Conservation (phyloP, 2,888 invertebrate species). For the Habroteleia sp. region DNA sequence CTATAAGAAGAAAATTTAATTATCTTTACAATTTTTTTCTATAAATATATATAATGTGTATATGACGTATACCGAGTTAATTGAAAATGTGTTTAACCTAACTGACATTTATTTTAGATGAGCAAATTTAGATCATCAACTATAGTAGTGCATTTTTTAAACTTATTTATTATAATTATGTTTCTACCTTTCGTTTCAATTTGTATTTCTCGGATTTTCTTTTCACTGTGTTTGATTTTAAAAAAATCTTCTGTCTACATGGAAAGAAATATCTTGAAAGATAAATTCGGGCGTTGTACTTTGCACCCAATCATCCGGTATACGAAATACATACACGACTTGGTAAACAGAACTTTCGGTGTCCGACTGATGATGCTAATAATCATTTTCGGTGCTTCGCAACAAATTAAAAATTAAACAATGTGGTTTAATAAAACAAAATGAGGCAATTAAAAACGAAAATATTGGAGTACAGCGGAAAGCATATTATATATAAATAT, state of each 20-base stretch:
- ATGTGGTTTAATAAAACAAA: slow-evolving; percentile 24
- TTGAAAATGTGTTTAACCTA: slow-evolving; percentile 23
- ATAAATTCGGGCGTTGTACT: slow-evolving; percentile 38
- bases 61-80: slow-evolving; percentile 38
- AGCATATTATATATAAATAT: slow-evolving; percentile 58
- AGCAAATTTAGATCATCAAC: slow-evolving; percentile 45
- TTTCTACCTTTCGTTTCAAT: neutral
- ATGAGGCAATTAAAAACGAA: slow-evolving; percentile 8
- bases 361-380: slow-evolving; percentile 39
- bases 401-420: slow-evolving; percentile 5
- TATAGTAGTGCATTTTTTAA: slow-evolving; percentile 20
- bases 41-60: slow-evolving; percentile 53
- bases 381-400: slow-evolving; percentile 45
- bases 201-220: slow-evolving; percentile 9
- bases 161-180: slow-evolving; percentile 41
- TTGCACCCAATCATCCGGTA: slow-evolving; percentile 20
- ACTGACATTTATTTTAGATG: slow-evolving; percentile 45
- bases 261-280: slow-evolving; percentile 3
- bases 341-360: slow-evolving; percentile 6
- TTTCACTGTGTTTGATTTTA: neutral
- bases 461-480: slow-evolving; percentile 41
- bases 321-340: neutral
- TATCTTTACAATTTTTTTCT: slow-evolving; percentile 34
- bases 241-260: slow-evolving; percentile 4
- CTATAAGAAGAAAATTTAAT: slow-evolving; percentile 14